Evolutionary conservation across 1,140 invertebrate genomes (phyloP).

Genomic region (Wasmannia auropunctata): DNA sequence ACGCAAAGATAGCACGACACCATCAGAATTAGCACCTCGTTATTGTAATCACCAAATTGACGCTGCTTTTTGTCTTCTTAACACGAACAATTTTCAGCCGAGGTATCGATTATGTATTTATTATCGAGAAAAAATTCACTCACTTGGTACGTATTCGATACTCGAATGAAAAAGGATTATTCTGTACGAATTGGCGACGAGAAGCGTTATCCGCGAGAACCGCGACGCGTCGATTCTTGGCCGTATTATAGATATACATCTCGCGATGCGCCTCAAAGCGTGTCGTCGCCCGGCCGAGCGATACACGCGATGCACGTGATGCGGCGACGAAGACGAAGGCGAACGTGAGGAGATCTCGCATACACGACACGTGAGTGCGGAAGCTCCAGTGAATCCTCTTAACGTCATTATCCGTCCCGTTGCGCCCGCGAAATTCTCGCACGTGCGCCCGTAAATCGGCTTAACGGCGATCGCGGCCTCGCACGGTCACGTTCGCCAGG

Average conservation of each 20-base stretch:
- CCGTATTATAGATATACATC: neutral
- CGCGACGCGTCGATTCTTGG: neutral
- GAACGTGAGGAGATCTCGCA: slow-evolving; percentile 15
- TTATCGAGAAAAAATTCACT: neutral
- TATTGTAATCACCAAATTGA: neutral
- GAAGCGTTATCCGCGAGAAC: neutral
- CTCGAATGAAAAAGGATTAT: neutral
- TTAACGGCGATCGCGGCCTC: slow-evolving; percentile 66
- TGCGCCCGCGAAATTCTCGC: slow-evolving; percentile 61
- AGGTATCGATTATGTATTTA: neutral
- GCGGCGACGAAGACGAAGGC: slow-evolving; percentile 5
- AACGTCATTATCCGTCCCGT: slow-evolving; percentile 65
- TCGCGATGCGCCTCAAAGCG: neutral
- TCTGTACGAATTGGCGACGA: neutral
- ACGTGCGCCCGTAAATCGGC: slow-evolving; percentile 70
- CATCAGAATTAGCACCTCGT: neutral
- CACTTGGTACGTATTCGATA: neutral
- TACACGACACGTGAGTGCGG: slow-evolving; percentile 24
- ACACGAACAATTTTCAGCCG: neutral
- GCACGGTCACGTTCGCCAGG: slow-evolving; percentile 47
- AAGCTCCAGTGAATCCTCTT: slow-evolving; percentile 65
- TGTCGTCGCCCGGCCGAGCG: neutral
- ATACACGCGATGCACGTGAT: neutral
- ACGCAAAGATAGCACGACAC: neutral
- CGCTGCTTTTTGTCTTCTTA: neutral